Percentiles rank a stretch among this genome's conserved stretches.
phyloP scores from a whole-genome alignment of 1,140 invertebrate genomes.

The fruit fly (Drosophila melanogaster) region DNA sequence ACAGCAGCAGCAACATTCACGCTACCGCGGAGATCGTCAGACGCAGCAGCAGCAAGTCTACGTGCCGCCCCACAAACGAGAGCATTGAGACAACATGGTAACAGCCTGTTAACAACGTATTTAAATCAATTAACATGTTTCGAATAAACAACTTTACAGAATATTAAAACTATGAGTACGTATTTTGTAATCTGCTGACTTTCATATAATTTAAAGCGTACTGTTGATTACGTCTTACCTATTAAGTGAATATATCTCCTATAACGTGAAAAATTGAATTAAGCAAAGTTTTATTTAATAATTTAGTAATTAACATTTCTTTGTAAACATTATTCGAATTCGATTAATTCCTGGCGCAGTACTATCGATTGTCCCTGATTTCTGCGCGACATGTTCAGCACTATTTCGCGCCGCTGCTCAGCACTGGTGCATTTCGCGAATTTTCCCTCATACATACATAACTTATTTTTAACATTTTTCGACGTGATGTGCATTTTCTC shows the following conservation, averaged over 20 bases:
- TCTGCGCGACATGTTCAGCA: slow-evolving; percentile 8
- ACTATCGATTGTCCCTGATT: neutral
- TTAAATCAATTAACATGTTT: slow-evolving; percentile 67
- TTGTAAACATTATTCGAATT: neutral
- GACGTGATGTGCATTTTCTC: slow-evolving; percentile 79
- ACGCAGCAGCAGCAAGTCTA: slow-evolving; percentile 77
- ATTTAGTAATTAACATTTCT: no score
- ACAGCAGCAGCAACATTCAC: slow-evolving; percentile 39
- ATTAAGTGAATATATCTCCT: no score
- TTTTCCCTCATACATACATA: slow-evolving; percentile 52
- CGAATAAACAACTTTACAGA: slow-evolving; percentile 48
- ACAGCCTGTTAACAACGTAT: slow-evolving; percentile 27
- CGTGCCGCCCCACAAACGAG: slow-evolving; percentile 84
- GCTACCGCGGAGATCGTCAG: slow-evolving; percentile 78
- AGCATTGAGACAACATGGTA: slow-evolving; percentile 43
- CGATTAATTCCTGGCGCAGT: neutral
- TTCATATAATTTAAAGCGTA: neutral
- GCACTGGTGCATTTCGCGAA: slow-evolving; percentile 11
- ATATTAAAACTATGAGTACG: slow-evolving; percentile 19
- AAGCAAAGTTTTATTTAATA: no score
- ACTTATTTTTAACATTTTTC: slow-evolving; percentile 76
- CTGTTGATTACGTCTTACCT: no score
- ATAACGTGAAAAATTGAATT: no score
- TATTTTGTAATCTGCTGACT: neutral
- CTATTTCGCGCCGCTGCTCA: neutral